Evolutionary conservation across 2,888 invertebrate genomes (phyloP).

Genomic region (Creontiades dilutus): DNA sequence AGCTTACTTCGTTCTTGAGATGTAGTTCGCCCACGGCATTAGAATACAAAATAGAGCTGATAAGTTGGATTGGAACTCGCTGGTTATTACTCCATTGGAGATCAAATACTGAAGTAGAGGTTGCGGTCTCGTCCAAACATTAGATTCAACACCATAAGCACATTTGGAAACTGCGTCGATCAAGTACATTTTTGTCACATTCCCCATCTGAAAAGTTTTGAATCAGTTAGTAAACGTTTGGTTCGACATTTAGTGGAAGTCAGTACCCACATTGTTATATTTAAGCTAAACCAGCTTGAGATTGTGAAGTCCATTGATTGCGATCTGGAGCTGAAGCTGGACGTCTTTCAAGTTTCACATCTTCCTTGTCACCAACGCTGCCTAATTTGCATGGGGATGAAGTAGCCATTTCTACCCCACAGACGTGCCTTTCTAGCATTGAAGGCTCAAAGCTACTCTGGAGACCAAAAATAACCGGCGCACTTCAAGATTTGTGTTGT

Average conservation of each 20-base stretch:
- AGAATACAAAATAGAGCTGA: background rate
- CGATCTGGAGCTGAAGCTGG: too few species aligned
- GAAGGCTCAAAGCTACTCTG: too few species aligned
- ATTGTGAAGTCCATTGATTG: too few species aligned
- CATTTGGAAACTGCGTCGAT: constrained; percentile 35
- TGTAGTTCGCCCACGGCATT: constrained; percentile 19
- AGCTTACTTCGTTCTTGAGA: constrained; percentile 1
- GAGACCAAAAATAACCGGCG: too few species aligned
- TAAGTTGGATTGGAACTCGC: background rate
- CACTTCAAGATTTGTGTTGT: too few species aligned
- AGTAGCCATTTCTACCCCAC: too few species aligned
- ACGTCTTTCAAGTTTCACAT: too few species aligned
- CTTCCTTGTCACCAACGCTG: too few species aligned
- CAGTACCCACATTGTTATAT: too few species aligned
- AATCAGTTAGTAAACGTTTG: background rate
- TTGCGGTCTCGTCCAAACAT: background rate
- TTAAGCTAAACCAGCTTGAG: too few species aligned
- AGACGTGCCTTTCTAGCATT: too few species aligned
- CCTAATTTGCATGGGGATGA: too few species aligned
- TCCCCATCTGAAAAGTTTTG: background rate
- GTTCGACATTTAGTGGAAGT: background rate
- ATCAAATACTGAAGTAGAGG: background rate
- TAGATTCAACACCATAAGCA: constrained; percentile 12
- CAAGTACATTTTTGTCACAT: constrained; percentile 1
- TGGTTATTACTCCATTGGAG: background rate